A percentile compares a stretch with the other conserved stretches of the same genome.
These are phyloP conservation scores for Mesochorus sp. DNA, from an alignment of 2,888 invertebrate species.

Conservation along the genomic window DNA sequence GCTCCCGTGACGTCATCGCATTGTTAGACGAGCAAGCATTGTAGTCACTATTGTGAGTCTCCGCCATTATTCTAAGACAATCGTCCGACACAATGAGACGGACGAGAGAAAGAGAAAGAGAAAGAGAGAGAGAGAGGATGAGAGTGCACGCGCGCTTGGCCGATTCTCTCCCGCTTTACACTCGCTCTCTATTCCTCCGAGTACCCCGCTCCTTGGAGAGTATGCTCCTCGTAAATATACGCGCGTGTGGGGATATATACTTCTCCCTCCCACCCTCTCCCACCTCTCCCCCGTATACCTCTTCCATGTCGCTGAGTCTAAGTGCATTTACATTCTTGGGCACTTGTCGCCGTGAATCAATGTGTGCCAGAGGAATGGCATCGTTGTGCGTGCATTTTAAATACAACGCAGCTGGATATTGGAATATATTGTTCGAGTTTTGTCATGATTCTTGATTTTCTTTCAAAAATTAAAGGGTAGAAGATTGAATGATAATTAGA, in stretches of 20 bases:
- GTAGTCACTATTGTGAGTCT: conserved; percentile 82
- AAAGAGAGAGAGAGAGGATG: conserved; percentile 76
- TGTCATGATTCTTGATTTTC: too few species aligned
- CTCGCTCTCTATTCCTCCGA: conserved; percentile 54
- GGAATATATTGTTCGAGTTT: too few species aligned
- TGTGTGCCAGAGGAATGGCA: neutral
- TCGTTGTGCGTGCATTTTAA: neutral
- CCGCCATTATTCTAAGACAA: conserved; percentile 82
- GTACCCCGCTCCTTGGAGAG: conserved; percentile 10
- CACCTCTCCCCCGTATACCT: conserved; percentile 44
- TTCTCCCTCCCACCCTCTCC: conserved; percentile 46
- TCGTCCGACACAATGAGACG: conserved; percentile 82
- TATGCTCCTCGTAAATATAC: conserved; percentile 1
- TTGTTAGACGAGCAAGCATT: conserved; percentile 82
- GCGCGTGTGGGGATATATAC: conserved; percentile 31
- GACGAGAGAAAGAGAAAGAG: conserved; percentile 76
- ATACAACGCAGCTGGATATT: neutral
- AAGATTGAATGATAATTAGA: too few species aligned
- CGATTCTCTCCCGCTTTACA: conserved; percentile 60
- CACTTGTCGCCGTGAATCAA: conserved; percentile 25
- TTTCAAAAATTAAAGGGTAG: too few species aligned
- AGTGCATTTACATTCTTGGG: conserved; percentile 27
- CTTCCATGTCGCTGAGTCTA: conserved; percentile 55
- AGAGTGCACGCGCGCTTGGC: conserved; percentile 62
- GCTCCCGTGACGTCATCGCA: conserved; percentile 80